Evolutionary conservation across 2,113 vertebrate species (phyloP).

Genomic region (Pseudolaguvia tuberculata): DNA sequence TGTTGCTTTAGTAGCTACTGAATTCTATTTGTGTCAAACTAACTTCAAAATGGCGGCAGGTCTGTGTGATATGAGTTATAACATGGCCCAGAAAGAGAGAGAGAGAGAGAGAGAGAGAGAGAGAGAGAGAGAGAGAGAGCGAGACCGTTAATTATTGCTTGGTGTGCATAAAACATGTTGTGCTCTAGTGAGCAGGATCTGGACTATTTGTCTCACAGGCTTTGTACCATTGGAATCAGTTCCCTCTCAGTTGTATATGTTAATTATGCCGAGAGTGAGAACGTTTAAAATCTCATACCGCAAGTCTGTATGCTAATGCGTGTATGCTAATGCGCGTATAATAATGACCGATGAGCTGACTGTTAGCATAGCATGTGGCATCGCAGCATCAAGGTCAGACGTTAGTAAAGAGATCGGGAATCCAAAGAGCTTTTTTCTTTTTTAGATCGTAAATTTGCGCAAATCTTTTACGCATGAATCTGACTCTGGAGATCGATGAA

Average conservation of each 20-base stretch:
- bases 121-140: background rate
- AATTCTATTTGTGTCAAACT: constrained; percentile 12
- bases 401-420: background rate
- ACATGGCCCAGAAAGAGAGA: background rate
- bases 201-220: constrained; percentile 32
- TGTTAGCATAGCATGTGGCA: background rate
- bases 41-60: constrained; percentile 1
- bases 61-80: constrained; percentile 2
- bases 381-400: constrained; percentile 11
- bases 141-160: constrained; percentile 28
- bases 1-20: constrained; percentile 46
- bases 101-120: constrained; percentile 14
- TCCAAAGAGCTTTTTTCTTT: background rate
- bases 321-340: background rate
- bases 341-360: constrained; percentile 22
- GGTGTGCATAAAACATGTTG: constrained; percentile 26
- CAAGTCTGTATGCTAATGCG: constrained; percentile 13
- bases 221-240: constrained; percentile 30
- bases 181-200: constrained; percentile 25
- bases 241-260: constrained; percentile 3
- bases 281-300: constrained; percentile 12
- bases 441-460: constrained; percentile 20
- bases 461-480: constrained; percentile 26
- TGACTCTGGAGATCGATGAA: constrained; percentile 44
- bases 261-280: constrained; percentile 27